Evolutionary conservation across 2,888 invertebrate genomes (phyloP).

Genomic region (Papilio gigon): DNA sequence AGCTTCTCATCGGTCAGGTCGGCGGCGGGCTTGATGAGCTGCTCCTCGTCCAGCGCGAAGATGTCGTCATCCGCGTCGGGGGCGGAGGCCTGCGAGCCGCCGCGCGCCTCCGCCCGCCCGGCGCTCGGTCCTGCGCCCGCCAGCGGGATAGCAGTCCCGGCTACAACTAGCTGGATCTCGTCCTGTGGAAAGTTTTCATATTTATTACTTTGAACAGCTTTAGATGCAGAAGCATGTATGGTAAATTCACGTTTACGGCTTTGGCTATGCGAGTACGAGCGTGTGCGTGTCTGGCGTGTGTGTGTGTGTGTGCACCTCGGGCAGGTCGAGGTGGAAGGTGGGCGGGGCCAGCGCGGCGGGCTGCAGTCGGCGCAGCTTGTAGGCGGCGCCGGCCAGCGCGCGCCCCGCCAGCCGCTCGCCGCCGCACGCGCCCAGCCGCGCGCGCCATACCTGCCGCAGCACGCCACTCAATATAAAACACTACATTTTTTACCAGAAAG

Average conservation of each 20-base stretch:
- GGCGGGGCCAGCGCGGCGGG: conserved; percentile 93
- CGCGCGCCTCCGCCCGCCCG: conserved; percentile 50
- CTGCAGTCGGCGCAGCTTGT: conserved; percentile 93
- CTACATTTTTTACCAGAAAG: background rate
- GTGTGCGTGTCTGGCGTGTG: background rate
- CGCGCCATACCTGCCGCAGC: conserved; percentile 75
- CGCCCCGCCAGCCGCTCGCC: conserved; percentile 68
- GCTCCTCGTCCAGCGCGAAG: conserved; percentile 92
- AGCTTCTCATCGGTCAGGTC: conserved; percentile 59
- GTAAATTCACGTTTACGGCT: no score
- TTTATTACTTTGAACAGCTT: no score
- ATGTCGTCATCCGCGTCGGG: conserved; percentile 89
- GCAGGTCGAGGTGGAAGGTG: conserved; percentile 91
- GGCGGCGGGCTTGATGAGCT: conserved; percentile 57
- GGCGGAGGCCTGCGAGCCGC: conserved; percentile 46
- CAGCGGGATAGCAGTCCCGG: conserved; percentile 89
- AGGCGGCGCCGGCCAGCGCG: conserved; percentile 89
- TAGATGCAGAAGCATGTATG: no score
- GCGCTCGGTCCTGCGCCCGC: conserved; percentile 57
- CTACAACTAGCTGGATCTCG: conserved; percentile 86
- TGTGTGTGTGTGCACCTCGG: conserved; percentile 83
- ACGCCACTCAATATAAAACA: background rate
- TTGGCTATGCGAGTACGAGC: no score
- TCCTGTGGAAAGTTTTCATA: conserved; percentile 79
- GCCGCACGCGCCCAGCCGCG: conserved; percentile 55